Base-by-base conservation (phyloP, 2,888 invertebrate genomes). In the Drosophila mulleri region DNA sequence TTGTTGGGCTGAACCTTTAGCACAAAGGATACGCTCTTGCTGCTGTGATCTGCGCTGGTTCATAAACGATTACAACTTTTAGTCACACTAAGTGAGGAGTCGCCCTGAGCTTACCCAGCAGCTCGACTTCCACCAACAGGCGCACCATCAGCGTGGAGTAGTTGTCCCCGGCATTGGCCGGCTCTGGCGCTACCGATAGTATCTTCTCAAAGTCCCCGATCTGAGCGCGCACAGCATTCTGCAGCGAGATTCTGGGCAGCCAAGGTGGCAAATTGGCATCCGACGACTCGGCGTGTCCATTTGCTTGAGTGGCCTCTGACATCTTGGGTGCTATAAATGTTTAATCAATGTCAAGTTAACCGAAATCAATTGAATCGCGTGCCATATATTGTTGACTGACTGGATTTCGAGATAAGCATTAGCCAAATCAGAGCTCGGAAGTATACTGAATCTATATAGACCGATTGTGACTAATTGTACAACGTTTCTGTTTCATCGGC, bases 91-190 rank as follows among this genome's bases (percentile, higher is more conserved):
- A 26, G 11, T 39, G 6, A n/a, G 29, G 9, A 6, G 7, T 6
- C 16, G 7, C 48, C 14, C 29, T 14, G 5, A 23, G 37, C 67
- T 66, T 63, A 92, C 92, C 92, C 2, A 78, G 23, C 26, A 91
- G 39, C 68, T 89, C 80, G 0, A 91, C 83, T 9, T 90, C 88
- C 14, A 91, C 85, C 23, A 78, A 66, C 12, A 92, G 66, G 1
- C 92, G 90, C 32, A 89, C 64, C 72, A 93, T 80, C n/a, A 90
- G 60, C 0, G 91, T 90, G 11, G 90, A 89, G 50, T 82, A 88
- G 59, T 91, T 92, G 53, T 91, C 92, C 3, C 83, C 90, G 0
- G 82, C 70, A 16, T 67, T 79, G 3, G 71, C 62, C 9, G 65
- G 67, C 69, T 66, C 69, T 0, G 80, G 78, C 4, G 64, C 80